These are phyloP conservation scores for Pocillopora grandis DNA, from an alignment of 92 coral and sea anemone species.

Conservation along the genomic window DNA sequence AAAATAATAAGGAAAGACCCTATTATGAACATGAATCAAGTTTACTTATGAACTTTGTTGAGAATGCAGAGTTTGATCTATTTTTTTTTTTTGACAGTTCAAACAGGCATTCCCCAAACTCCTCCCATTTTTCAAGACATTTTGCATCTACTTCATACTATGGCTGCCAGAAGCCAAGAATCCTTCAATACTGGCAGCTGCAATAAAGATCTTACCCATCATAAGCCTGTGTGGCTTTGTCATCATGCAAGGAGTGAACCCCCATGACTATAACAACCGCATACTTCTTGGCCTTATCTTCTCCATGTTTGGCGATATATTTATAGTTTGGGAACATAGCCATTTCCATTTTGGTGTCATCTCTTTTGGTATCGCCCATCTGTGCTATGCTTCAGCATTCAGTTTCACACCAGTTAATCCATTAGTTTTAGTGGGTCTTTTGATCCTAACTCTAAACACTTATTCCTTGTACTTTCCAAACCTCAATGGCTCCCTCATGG, in stretches of 20 bases:
- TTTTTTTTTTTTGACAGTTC: conserved; percentile 23
- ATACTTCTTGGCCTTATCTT: conserved; percentile 62
- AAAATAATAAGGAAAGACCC: too few species aligned
- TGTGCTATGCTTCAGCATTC: conserved; percentile 57
- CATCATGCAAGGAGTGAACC: conserved; percentile 48
- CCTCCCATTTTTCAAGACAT: conserved; percentile 57
- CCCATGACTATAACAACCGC: conserved; percentile 45
- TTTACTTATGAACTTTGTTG: not conserved
- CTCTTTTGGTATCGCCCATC: conserved; percentile 63
- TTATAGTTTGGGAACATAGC: conserved; percentile 64
- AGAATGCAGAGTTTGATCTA: not conserved
- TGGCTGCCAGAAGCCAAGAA: conserved; percentile 63
- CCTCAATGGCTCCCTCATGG: conserved; percentile 48
- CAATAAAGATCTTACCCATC: conserved; percentile 63
- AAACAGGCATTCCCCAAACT: conserved; percentile 55
- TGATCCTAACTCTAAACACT: conserved; percentile 10
- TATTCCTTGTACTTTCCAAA: conserved; percentile 52
- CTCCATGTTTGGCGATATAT: conserved; percentile 66
- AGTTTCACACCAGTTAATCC: conserved; percentile 50
- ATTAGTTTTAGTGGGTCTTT: conserved; percentile 20
- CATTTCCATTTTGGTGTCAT: conserved; percentile 52
- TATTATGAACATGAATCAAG: not conserved
- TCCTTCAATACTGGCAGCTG: conserved; percentile 48
- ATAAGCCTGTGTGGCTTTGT: conserved; percentile 63
- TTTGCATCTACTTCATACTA: conserved; percentile 48